Conservation (phyloP, 2,888 invertebrate species). For the Lissocephala sabroskyi region DNA sequence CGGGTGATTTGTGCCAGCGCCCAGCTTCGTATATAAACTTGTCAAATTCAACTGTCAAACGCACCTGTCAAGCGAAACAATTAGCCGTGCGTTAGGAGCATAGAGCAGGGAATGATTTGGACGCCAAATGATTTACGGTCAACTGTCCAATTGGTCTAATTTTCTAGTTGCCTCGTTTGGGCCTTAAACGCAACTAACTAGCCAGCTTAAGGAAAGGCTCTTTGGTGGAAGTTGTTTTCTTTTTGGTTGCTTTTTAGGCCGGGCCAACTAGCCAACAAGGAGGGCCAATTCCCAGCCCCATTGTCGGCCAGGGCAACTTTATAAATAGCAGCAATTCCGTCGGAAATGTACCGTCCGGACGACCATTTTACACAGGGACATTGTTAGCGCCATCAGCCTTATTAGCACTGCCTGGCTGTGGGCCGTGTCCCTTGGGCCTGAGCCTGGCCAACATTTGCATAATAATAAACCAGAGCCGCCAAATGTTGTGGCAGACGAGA, state of each 20-base stretch:
- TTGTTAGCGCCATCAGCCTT: constrained; percentile 36
- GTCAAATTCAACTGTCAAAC: constrained; percentile 63
- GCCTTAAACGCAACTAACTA: too few species aligned
- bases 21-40: constrained; percentile 40
- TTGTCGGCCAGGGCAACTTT: constrained; percentile 33
- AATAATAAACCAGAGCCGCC: constrained; percentile 45
- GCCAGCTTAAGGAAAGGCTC: too few species aligned
- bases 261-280: too few species aligned
- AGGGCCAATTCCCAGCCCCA: constrained; percentile 17
- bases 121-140: constrained; percentile 51
- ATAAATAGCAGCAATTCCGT: constrained; percentile 58
- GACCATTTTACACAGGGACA: too few species aligned
- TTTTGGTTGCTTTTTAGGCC: not conserved
- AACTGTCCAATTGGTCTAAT: constrained; percentile 56
- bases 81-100: constrained; percentile 43
- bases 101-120: constrained; percentile 3
- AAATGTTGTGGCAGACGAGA: not conserved
- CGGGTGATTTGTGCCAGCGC: too few species aligned
- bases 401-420: not conserved
- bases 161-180: too few species aligned
- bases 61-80: constrained; percentile 60
- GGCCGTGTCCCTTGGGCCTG: too few species aligned
- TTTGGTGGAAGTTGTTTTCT: not conserved
- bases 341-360: constrained; percentile 54
- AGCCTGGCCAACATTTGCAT: constrained; percentile 46